phyloP scores from a whole-genome alignment of 1,140 invertebrate genomes.

The Holcopasites calliopsidis region DNA sequence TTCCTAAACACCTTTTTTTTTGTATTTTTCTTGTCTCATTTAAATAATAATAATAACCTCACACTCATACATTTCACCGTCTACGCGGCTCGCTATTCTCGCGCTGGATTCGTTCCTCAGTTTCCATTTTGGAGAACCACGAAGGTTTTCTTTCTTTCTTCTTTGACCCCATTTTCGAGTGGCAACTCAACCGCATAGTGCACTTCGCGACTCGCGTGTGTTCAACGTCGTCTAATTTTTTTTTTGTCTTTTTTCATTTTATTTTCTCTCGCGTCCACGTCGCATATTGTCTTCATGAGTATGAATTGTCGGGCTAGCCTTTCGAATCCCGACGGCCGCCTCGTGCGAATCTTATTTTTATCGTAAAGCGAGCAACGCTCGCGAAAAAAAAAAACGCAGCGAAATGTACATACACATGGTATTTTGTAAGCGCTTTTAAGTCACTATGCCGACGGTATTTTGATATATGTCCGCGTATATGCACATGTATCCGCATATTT shows the following conservation, averaged over 20 bases:
- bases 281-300: slow-evolving; percentile 42
- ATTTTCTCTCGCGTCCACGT: slow-evolving; percentile 3
- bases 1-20: neutral
- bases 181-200: neutral
- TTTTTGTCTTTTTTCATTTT: neutral
- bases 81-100: neutral
- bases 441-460: slow-evolving; percentile 52
- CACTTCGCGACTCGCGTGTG: too few species aligned
- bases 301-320: neutral
- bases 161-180: neutral
- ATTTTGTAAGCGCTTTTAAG: slow-evolving; percentile 53
- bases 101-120: neutral
- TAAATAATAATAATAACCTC: slow-evolving; percentile 1
- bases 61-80: slow-evolving; percentile 9
- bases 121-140: neutral
- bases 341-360: slow-evolving; percentile 11
- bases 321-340: slow-evolving; percentile 2
- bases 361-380: neutral
- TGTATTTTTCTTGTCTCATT: neutral
- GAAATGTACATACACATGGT: slow-evolving; percentile 24
- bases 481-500: neutral
- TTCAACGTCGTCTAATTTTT: neutral
- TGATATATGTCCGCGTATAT: slow-evolving; percentile 10
- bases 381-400: slow-evolving; percentile 16
- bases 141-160: neutral